A percentile compares a stretch with the other conserved stretches of the same genome.
phyloP scores from a whole-genome alignment of 2,797 vertebrate species.

The Tenualosa ilisha region DNA sequence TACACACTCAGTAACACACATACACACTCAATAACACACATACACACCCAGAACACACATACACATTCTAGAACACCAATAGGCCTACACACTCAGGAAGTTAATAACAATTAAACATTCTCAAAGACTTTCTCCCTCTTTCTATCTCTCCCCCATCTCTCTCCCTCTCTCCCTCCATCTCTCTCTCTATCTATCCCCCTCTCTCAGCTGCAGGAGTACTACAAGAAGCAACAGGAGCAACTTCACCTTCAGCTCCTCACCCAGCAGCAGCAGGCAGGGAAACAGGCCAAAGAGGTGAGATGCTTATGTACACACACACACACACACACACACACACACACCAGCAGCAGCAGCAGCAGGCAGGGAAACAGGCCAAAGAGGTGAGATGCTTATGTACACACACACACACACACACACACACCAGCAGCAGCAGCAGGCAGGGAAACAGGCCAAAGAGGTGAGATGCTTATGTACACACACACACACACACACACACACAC shows the following conservation, averaged over 20 bases:
- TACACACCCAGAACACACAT: no score
- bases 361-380: no score
- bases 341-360: conserved; percentile 59
- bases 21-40: no score
- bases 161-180: conserved; percentile 41
- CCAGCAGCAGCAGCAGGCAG: conserved; percentile 83
- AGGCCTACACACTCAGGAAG: no score
- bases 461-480: conserved; percentile 59
- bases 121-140: no score
- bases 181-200: conserved; percentile 35
- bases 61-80: no score
- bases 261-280: conserved; percentile 85
- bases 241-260: conserved; percentile 95
- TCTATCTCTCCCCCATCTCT: conserved; percentile 1
- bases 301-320: conserved; percentile 51
- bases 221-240: conserved; percentile 99
- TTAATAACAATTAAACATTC: no score
- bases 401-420: no score
- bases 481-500: conserved; percentile 16
- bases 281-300: conserved; percentile 94
- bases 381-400: no score
- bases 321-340: background rate
- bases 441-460: conserved; percentile 95
- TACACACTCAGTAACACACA: no score
- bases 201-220: conserved; percentile 93